Conservation (phyloP, 2,797 vertebrate species). For the Euthynnus affinis region DNA sequence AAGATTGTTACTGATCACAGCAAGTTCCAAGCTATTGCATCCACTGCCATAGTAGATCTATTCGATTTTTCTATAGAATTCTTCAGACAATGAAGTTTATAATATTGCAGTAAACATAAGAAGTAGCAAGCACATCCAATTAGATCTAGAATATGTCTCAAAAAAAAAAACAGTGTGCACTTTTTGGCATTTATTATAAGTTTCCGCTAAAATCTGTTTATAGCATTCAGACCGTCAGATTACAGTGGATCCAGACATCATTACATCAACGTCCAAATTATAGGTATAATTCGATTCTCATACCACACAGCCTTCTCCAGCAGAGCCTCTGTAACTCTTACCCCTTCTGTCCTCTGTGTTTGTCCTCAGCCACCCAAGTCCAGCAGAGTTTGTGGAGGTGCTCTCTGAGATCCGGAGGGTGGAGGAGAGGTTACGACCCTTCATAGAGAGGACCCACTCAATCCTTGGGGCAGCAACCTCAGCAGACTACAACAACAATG, state of each 20-base stretch:
- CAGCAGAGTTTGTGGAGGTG: conserved; percentile 88
- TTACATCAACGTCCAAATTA: not conserved
- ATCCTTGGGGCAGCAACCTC: conserved; percentile 87
- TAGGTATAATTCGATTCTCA: accelerated
- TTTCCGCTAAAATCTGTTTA: not conserved
- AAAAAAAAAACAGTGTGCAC: not conserved
- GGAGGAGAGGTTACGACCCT: conserved; percentile 88
- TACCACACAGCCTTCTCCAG: not conserved
- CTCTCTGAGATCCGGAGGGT: conserved; percentile 88
- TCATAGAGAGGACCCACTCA: conserved; percentile 89
- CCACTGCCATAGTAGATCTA: not conserved
- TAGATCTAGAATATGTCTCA: no score
- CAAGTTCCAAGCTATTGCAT: not conserved
- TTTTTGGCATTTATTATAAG: not conserved
- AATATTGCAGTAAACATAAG: not conserved
- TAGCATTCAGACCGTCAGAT: not conserved
- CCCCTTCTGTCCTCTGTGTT: not conserved
- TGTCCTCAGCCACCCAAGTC: conserved; percentile 85
- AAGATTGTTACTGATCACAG: not conserved
- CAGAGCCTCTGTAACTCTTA: not conserved
- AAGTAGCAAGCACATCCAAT: no score
- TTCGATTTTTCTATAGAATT: not conserved
- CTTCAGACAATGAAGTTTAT: no score
- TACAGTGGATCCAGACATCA: not conserved
- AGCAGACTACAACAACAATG: conserved; percentile 91